Evolutionary conservation across 1,140 invertebrate genomes (phyloP).

Genomic region (Maconellicoccus hirsutus): DNA sequence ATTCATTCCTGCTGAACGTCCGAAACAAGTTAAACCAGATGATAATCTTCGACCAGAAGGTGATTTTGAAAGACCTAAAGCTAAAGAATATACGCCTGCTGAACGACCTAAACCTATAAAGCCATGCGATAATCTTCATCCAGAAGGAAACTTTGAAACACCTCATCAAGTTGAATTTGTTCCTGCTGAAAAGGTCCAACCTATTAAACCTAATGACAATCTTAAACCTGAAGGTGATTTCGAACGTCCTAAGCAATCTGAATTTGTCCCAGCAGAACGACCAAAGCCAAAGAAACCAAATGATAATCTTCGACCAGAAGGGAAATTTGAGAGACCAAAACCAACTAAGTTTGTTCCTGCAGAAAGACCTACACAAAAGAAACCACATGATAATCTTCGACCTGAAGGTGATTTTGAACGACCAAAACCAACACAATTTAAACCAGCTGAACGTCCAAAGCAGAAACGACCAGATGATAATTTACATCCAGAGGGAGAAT

Average conservation of each 20-base stretch:
- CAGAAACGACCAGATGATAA: slow-evolving; percentile 38
- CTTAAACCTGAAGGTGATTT: slow-evolving; percentile 38
- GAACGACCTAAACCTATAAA: slow-evolving; percentile 39
- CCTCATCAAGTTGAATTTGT: slow-evolving; percentile 29
- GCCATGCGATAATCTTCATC: slow-evolving; percentile 44
- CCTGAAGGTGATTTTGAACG: slow-evolving; percentile 46
- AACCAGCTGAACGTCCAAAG: slow-evolving; percentile 38
- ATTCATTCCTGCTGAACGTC: slow-evolving; percentile 34
- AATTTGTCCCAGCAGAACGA: slow-evolving; percentile 37
- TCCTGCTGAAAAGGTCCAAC: slow-evolving; percentile 33
- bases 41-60: slow-evolving; percentile 48
- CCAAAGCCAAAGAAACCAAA: slow-evolving; percentile 41
- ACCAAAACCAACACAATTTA: slow-evolving; percentile 32
- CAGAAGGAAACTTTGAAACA: slow-evolving; percentile 45
- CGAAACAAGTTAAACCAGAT: slow-evolving; percentile 43
- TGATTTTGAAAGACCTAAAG: slow-evolving; percentile 33
- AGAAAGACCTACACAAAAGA: slow-evolving; percentile 44
- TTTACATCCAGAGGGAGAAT: slow-evolving; percentile 45
- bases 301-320: slow-evolving; percentile 50
- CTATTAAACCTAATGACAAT: slow-evolving; percentile 40
- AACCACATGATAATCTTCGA: slow-evolving; percentile 49
- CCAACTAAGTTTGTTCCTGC: slow-evolving; percentile 42
- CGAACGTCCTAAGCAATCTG: slow-evolving; percentile 28
- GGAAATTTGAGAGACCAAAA: slow-evolving; percentile 44
- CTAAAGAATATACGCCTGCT: slow-evolving; percentile 31